Evolutionary conservation across 1,140 invertebrate species (phyloP), one percentile per base, ranked within the genome.

Genomic region (Tetramorium parvispinum): DNA sequence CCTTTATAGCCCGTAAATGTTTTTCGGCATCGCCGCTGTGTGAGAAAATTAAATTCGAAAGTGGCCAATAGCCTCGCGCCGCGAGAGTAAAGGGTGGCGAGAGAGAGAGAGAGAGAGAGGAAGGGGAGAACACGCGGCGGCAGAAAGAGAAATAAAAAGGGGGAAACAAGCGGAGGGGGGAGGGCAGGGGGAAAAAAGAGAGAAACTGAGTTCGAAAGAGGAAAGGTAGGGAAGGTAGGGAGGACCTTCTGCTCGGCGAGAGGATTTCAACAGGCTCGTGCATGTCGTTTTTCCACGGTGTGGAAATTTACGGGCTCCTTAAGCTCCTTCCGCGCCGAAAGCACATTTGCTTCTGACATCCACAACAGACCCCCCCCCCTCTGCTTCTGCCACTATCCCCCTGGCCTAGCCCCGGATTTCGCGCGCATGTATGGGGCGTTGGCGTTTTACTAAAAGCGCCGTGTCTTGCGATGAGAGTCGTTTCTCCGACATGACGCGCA

Each of bases 1-100:
- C 71, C 40, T 83, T 87, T 78, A 79, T 78, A 71, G 66, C 40
- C 43, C 59, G 57, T 53, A 57, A 85, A 73, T 79, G 85, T 79
- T 73, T 79, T 66, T 59, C 59, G 63, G 40, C 55, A 21, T 55
- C 46, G 68, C 27, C 32, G 63, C 53, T 85, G 65, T 85, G 66
- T 57, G 63, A 59, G 82, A 71, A 85, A 87, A 87, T 87, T 85
- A 87, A 87, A 87, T 87, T 87, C 46, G 63, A 87, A 82, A 75
- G 79, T 87, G 79, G 70, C 79, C 79, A 83, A 87, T 85, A 85
- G 79, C 70, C 53, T 59, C 78, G 43, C 73, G 40, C 49, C 43
- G 37, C 68, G 68, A 16, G 71, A 53, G n/a, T 53, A 75, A 76
- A 66, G 65, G 24, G 21, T 6, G n/a, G 59, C n/a, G 18, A 49